Conservation (phyloP, 2,888 invertebrate species). For the Pterostichus niger region DNA sequence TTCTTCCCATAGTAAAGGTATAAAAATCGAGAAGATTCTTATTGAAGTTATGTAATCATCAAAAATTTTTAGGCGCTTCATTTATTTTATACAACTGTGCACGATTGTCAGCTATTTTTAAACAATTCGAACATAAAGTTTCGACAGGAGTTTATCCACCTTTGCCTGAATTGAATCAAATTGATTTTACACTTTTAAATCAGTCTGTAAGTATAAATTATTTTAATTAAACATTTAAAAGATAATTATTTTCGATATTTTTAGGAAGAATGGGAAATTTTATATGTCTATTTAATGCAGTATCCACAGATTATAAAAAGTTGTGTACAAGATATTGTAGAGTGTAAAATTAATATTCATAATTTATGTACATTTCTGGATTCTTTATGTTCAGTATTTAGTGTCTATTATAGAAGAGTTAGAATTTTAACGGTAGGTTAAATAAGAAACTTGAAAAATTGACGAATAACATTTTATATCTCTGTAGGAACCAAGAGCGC, state of each 20-base stretch:
- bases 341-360: conserved; percentile 82
- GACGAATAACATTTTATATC: conserved; percentile 68
- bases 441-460: conserved; percentile 59
- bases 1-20: conserved; percentile 80
- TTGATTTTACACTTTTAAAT: conserved; percentile 82
- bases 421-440: conserved; percentile 84
- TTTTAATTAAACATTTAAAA: conserved; percentile 5
- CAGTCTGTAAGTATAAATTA: conserved; percentile 80
- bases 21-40: background rate
- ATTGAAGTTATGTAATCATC: conserved; percentile 30
- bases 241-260: conserved; percentile 71
- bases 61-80: conserved; percentile 81
- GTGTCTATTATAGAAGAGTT: conserved; percentile 86
- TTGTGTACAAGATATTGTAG: conserved; percentile 78
- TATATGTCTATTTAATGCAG: conserved; percentile 84
- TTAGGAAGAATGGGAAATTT: conserved; percentile 88
- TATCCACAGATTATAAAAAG: conserved; percentile 82
- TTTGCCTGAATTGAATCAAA: conserved; percentile 80
- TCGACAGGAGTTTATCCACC: conserved; percentile 80
- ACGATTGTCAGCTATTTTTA: conserved; percentile 83
- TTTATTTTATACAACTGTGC: conserved; percentile 90
- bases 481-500: conserved; percentile 84
- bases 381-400: conserved; percentile 83
- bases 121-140: conserved; percentile 82
- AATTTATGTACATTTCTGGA: conserved; percentile 83